Evolutionary conservation across 2,888 invertebrate species (phyloP).

Genomic region (Acleris cristana): DNA sequence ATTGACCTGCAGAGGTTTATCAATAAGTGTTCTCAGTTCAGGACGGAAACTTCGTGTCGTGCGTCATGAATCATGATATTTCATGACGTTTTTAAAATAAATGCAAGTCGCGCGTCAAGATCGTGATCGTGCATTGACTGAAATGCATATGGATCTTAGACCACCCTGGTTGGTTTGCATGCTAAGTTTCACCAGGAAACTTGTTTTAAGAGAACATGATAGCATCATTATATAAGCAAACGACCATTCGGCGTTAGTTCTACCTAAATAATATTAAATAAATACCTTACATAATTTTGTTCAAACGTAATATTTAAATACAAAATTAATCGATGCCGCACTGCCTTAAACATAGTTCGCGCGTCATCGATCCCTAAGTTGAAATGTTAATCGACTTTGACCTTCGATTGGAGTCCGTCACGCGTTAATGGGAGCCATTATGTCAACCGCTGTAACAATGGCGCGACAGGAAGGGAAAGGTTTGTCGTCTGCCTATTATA

Average conservation of each 20-base stretch:
- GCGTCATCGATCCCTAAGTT: constrained; percentile 46
- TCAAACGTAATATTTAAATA: constrained; percentile 28
- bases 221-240: neutral
- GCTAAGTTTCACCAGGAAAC: constrained; percentile 4
- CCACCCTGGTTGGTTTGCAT: constrained; percentile 19
- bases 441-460: constrained; percentile 56
- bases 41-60: constrained; percentile 24
- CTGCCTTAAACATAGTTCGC: constrained; percentile 21
- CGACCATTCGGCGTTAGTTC: neutral
- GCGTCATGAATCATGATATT: constrained; percentile 14
- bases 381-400: constrained; percentile 48
- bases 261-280: too few relatives aligned
- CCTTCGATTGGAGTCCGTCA: constrained; percentile 50
- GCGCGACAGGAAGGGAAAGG: constrained; percentile 49
- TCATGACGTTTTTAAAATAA: constrained; percentile 18
- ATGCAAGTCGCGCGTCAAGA: constrained; percentile 22
- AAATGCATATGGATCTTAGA: constrained; percentile 28
- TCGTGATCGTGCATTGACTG: constrained; percentile 32
- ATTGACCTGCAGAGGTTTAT: neutral
- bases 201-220: neutral
- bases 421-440: constrained; percentile 56
- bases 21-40: neutral
- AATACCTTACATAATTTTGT: too few relatives aligned
- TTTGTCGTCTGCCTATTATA: constrained; percentile 31
- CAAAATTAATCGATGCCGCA: constrained; percentile 30